phyloP scores from a whole-genome alignment of 64 coral and sea anemone genomes.

The Montipora sp. region DNA sequence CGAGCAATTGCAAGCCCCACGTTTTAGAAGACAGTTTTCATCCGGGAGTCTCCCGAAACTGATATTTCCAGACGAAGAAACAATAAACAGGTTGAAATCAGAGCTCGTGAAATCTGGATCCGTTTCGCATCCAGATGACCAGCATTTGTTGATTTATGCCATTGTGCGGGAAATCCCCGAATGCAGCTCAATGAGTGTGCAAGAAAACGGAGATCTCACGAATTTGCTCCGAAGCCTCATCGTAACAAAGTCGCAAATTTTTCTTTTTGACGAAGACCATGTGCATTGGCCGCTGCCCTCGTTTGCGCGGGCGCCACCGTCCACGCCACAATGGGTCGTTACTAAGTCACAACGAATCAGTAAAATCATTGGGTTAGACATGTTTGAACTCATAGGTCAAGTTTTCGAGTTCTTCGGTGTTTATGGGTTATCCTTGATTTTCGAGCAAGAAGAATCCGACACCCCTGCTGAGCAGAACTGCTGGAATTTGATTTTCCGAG shows the following conservation, averaged over 20 bases:
- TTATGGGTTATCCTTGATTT: slow-evolving; percentile 87
- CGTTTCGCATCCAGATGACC: slow-evolving; percentile 21
- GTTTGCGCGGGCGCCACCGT: slow-evolving; percentile 83
- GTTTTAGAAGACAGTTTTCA: slow-evolving; percentile 69
- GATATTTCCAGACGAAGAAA: slow-evolving; percentile 73
- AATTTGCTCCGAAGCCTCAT: slow-evolving; percentile 84
- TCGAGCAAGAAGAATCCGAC: slow-evolving; percentile 59
- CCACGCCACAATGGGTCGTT: slow-evolving; percentile 97
- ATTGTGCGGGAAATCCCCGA: slow-evolving; percentile 85
- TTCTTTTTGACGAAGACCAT: slow-evolving; percentile 97
- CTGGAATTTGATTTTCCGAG: slow-evolving; percentile 88
- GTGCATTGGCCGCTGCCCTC: slow-evolving; percentile 97
- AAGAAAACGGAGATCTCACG: slow-evolving; percentile 71
- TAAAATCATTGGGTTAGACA: slow-evolving; percentile 85
- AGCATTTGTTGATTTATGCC: slow-evolving; percentile 85
- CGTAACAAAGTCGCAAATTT: slow-evolving; percentile 83
- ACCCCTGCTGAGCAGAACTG: slow-evolving; percentile 32
- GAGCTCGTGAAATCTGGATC: slow-evolving; percentile 55
- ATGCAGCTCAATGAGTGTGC: neutral
- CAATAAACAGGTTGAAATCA: slow-evolving; percentile 69
- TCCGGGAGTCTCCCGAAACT: slow-evolving; percentile 48
- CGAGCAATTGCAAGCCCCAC: slow-evolving; percentile 25
- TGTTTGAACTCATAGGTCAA: slow-evolving; percentile 67
- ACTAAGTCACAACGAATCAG: slow-evolving; percentile 78
- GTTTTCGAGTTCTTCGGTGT: slow-evolving; percentile 75